Percentiles rank a stretch among this genome's conserved stretches.
These are phyloP conservation scores for Gallinago solitaria DNA, from an alignment of 2,797 vertebrate genomes.

Conservation along the genomic window DNA sequence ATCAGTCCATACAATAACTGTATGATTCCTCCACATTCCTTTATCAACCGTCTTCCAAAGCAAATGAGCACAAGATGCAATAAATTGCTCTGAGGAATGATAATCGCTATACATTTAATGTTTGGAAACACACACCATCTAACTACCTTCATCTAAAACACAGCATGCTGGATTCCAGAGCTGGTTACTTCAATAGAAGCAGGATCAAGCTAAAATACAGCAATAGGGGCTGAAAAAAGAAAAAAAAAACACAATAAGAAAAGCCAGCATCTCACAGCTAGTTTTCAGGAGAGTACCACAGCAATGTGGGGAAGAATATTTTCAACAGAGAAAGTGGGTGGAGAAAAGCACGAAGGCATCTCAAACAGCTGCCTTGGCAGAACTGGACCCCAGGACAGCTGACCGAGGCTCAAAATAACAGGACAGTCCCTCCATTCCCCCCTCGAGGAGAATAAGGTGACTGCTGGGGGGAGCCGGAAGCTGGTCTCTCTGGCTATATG, in stretches of 20 bases:
- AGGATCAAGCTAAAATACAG: neutral
- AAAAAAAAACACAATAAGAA: neutral
- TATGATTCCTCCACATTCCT: neutral
- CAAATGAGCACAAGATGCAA: neutral
- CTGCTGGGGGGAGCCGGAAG: neutral
- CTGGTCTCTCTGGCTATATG: neutral
- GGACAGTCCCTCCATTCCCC: neutral
- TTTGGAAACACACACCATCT: neutral
- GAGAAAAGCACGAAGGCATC: conserved; percentile 3
- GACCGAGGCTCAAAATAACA: neutral
- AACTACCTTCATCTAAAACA: neutral
- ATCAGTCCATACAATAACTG: neutral
- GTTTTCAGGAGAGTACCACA: neutral
- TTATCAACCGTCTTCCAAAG: neutral
- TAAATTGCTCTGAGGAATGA: neutral
- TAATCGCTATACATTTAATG: accelerated
- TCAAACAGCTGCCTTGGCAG: neutral
- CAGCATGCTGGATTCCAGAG: neutral
- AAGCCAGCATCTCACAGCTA: neutral
- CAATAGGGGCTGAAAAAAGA: neutral
- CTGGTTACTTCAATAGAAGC: neutral
- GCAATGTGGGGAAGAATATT: neutral
- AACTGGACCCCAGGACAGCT: neutral
- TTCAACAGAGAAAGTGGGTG: neutral
- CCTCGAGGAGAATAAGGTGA: neutral